A percentile compares a stretch with the other conserved stretches of the same genome.
These are phyloP conservation scores for Germaria angustata DNA, from an alignment of 2,888 invertebrate genomes.

Conservation along the genomic window DNA sequence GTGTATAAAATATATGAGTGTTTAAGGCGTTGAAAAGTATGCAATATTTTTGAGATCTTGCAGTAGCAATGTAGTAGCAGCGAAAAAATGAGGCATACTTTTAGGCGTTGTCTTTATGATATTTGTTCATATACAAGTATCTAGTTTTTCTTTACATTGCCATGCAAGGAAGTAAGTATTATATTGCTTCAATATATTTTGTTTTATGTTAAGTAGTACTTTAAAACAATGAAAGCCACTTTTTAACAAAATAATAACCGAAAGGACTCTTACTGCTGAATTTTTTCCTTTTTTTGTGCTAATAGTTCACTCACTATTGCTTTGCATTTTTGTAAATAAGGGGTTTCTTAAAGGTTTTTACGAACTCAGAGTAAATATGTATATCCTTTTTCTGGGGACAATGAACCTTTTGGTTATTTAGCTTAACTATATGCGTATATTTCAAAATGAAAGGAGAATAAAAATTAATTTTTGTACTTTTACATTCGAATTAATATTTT, in stretches of 20 bases:
- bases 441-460: too few species aligned
- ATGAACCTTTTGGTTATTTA: not conserved
- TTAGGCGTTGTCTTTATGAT: conserved; percentile 53
- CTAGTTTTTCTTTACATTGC: not conserved
- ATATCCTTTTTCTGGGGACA: not conserved
- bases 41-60: conserved; percentile 37
- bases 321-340: not conserved
- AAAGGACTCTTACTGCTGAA: not conserved
- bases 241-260: not conserved
- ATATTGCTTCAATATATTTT: conserved; percentile 13
- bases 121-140: not conserved
- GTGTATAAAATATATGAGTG: conserved; percentile 48
- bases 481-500: too few species aligned
- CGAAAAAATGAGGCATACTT: conserved; percentile 38
- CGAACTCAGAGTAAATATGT: conserved; percentile 7
- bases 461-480: too few species aligned
- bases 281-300: not conserved
- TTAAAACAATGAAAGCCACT: conserved; percentile 26
- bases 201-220: conserved; percentile 51
- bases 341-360: not conserved
- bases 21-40: conserved; percentile 56
- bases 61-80: not conserved
- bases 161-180: not conserved
- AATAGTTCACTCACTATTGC: not conserved
- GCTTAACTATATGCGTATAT: not conserved